These are phyloP conservation scores for Urocitellus parryii DNA, from an alignment of 2,113 vertebrate species.

Conservation along the genomic window DNA sequence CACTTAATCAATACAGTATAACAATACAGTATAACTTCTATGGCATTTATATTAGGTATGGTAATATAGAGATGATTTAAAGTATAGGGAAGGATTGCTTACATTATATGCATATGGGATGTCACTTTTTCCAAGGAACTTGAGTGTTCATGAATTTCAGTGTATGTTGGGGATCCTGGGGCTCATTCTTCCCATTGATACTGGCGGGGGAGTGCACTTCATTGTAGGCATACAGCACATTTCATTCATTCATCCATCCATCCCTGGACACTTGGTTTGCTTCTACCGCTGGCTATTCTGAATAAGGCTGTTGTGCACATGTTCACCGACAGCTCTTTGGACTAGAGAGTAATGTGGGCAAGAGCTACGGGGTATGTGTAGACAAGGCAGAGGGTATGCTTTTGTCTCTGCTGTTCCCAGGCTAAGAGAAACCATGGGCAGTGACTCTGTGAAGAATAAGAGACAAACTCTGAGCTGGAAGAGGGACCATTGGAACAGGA, in stretches of 20 bases:
- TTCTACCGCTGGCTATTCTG: neutral
- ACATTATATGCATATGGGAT: neutral
- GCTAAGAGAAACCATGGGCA: neutral
- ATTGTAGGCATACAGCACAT: neutral
- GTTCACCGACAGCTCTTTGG: neutral
- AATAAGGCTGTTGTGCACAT: neutral
- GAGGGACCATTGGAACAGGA: too few relatives aligned
- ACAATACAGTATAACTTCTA: neutral
- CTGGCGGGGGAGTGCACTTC: accelerated
- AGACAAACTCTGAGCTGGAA: neutral
- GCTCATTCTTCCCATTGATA: neutral
- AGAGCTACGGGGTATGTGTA: neutral
- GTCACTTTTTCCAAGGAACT: neutral
- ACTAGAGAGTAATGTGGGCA: accelerated
- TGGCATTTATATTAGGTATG: neutral
- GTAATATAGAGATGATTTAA: neutral
- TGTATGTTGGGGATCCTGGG: neutral
- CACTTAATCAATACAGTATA: neutral
- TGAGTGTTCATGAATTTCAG: neutral
- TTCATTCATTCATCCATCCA: neutral
- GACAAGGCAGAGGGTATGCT: neutral
- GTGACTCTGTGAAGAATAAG: neutral
- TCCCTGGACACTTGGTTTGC: neutral
- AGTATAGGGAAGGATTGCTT: neutral
- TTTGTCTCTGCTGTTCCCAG: neutral